Evolutionary conservation across 2,797 vertebrate species (phyloP), one percentile per base, ranked within the genome.

Genomic region (Cryptoprocta ferox): DNA sequence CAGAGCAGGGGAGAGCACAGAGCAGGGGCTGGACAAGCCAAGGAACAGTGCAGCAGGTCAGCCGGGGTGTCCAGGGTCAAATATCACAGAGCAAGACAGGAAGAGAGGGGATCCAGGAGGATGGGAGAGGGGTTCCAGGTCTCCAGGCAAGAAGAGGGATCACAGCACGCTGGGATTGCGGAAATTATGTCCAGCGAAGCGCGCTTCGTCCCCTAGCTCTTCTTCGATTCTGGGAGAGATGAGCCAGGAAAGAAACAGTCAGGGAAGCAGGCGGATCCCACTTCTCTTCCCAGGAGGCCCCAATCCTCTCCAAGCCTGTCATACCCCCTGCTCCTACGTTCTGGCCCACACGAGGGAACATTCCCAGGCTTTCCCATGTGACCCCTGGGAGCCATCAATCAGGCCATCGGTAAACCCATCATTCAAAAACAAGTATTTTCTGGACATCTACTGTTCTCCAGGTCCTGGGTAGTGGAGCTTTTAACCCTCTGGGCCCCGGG

Each of bases 161-260:
- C 98, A 99, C 98, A 99, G 99, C 97, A 99, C 99, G 42, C 99
- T 99, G 90, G 99, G 99, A 97, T 99, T 99, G 96, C 99, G 99
- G 88, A 99, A 99, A 98, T 99, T 99, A 98, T 99, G 99, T 95
- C 99, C 99, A 0, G 99, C 99, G 68, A 99, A 99, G 97, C 99
- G 99, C 80, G 99, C 99, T 98, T 99, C 99, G 1, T 99, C 99
- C 0, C 99, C 99, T 93, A 99, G 98, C 98, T 99, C 99, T 96
- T 99, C 99, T 97, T 99, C 99, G 97, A 99, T 99, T 99, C 99
- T 99, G 98, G 97, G 76, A 97, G 92, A 97, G 53, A 92, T 0
- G 75, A 97, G 80, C 32, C 91, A 63, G 70, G 96, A 81, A 97
- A 4, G 91, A 26, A 63, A 73, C 16, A 53, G 10, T 96, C 79